Evolutionary conservation across 2,888 invertebrate genomes (phyloP).

Genomic region (Plagodis dolabraria): DNA sequence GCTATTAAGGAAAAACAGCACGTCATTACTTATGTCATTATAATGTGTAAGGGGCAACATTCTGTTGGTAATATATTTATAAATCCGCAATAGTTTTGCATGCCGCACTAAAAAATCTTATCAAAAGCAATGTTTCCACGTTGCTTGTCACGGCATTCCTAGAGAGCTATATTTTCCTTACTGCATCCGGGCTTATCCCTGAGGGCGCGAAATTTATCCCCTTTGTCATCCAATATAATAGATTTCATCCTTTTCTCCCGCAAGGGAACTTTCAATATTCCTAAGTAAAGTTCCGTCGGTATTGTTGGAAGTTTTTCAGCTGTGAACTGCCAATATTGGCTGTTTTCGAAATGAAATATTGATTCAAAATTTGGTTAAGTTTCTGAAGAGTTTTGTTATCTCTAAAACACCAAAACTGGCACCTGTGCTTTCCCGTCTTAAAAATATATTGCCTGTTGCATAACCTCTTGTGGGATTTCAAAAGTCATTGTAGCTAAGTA

Average conservation of each 20-base stretch:
- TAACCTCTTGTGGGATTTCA: too few species aligned
- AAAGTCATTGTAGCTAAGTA: too few species aligned
- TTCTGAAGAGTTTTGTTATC: not conserved
- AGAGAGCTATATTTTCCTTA: slow-evolving; percentile 8
- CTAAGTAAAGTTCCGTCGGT: slow-evolving; percentile 25
- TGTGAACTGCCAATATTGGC: slow-evolving; percentile 18
- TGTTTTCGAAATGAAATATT: slow-evolving; percentile 6
- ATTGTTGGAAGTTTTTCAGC: slow-evolving; percentile 25
- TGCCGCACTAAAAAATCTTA: too few species aligned
- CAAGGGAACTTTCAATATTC: slow-evolving; percentile 31
- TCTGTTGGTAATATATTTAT: too few species aligned
- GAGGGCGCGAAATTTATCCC: slow-evolving; percentile 25
- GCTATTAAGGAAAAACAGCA: too few species aligned
- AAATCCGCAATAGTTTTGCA: too few species aligned
- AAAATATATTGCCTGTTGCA: too few species aligned
- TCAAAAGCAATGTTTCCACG: not conserved
- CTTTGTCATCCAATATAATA: slow-evolving; percentile 26
- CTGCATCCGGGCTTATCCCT: slow-evolving; percentile 17
- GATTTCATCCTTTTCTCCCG: slow-evolving; percentile 23
- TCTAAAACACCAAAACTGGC: too few species aligned
- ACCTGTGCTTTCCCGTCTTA: too few species aligned
- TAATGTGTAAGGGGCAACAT: too few species aligned
- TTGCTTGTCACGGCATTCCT: slow-evolving; percentile 5
- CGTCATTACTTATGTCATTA: too few species aligned
- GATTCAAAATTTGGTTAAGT: not conserved